Evolutionary conservation across 2,888 invertebrate genomes (phyloP).

Genomic region (Drosophila mulleri): DNA sequence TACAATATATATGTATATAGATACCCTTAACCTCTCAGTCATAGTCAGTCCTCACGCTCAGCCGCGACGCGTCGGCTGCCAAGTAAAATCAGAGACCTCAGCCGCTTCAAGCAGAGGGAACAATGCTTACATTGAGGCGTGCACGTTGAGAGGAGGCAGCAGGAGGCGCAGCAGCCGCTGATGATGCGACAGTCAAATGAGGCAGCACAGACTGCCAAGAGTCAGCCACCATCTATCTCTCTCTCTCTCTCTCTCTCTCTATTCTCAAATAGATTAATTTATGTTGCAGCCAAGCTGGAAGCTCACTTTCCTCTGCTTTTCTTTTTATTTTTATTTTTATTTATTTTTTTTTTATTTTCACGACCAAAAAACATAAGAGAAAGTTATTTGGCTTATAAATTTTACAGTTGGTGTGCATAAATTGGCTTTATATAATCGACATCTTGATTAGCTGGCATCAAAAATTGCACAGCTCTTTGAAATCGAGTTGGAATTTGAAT

Average conservation of each 20-base stretch:
- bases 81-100: slow-evolving; percentile 52
- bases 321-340: neutral
- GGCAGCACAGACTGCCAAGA: slow-evolving; percentile 15
- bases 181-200: slow-evolving; percentile 43
- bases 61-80: slow-evolving; percentile 24
- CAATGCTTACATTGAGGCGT: slow-evolving; percentile 52
- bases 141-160: neutral
- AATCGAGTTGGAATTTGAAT: slow-evolving; percentile 3
- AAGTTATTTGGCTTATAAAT: slow-evolving; percentile 52
- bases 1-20: neutral
- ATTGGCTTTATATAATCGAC: slow-evolving; percentile 35
- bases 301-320: slow-evolving; percentile 3
- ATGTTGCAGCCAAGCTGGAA: slow-evolving; percentile 57
- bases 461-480: slow-evolving; percentile 9
- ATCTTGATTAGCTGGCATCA: slow-evolving; percentile 20
- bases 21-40: neutral
- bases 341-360: slow-evolving; percentile 19
- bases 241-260: neutral
- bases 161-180: slow-evolving; percentile 26
- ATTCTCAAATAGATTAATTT: slow-evolving; percentile 57
- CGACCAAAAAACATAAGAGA: slow-evolving; percentile 1
- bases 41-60: neutral
- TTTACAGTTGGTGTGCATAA: slow-evolving; percentile 51
- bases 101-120: slow-evolving; percentile 47
- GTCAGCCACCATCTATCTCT: neutral